Percentiles rank a stretch among this genome's conserved stretches.
Conservation (phyloP, 2,797 vertebrate genomes). For the Melanotaenia parkinsoni region DNA sequence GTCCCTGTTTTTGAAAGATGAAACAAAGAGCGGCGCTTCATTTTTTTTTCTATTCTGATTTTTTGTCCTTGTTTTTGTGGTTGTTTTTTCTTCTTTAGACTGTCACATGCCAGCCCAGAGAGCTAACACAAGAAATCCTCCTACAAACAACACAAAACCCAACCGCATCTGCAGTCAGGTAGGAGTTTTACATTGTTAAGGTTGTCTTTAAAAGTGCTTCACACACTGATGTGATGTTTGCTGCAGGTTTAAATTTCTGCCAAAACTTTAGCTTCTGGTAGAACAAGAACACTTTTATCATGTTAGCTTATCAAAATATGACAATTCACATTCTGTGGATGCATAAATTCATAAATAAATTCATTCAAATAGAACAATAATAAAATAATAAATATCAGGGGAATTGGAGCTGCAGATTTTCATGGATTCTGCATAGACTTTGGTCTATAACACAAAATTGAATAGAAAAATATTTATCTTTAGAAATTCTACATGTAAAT, state of each 20-base stretch:
- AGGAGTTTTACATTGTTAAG: neutral
- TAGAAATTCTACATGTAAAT: neutral
- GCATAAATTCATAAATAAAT: neutral
- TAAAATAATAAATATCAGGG: neutral
- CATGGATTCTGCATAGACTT: too few relatives aligned
- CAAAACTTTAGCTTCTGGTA: constrained; percentile 9
- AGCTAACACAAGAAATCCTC: neutral
- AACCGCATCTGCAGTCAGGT: constrained; percentile 42
- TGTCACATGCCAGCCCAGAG: constrained; percentile 32
- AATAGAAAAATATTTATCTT: neutral
- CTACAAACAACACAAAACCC: neutral
- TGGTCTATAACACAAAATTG: too few relatives aligned
- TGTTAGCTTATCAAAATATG: constrained; percentile 8
- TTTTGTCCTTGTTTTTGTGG: neutral
- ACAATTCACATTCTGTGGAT: constrained; percentile 5
- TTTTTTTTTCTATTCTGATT: neutral
- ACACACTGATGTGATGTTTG: neutral
- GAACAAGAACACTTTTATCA: too few relatives aligned
- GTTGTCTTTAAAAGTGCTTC: constrained; percentile 5
- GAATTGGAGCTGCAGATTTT: neutral
- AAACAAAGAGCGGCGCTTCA: constrained; percentile 21
- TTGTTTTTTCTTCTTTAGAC: constrained; percentile 25
- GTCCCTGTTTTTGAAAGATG: constrained; percentile 17
- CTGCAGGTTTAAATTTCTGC: neutral
- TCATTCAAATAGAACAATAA: neutral